Evolutionary conservation across 2,888 invertebrate species (phyloP), one percentile per base, ranked within the genome.

Genomic region (Stictocephala bisonia): DNA sequence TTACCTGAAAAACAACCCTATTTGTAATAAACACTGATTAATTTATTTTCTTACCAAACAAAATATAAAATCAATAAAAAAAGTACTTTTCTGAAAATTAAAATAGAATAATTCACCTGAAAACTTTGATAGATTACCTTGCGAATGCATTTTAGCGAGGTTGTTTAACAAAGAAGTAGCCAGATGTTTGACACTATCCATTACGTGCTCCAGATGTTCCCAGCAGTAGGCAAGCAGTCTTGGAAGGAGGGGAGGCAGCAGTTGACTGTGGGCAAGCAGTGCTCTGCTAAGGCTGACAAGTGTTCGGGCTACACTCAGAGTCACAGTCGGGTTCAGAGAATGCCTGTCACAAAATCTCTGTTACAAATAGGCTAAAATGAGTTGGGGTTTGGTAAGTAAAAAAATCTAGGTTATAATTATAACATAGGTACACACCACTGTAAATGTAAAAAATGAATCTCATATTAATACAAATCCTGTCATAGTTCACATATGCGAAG

Each of bases 131-230:
- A n/a, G n/a, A n/a, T 71, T 35, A 73, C 64, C 44, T 2, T 26
- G 22, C 20, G 40, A 58, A 41, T 75, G 64, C 50, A 74, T 15
- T 27, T 67, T 77, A 24, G 87, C 81, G 11, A 87, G 79, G 79
- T 86, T 85, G 2, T 82, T 82, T 72, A 88, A 82, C 24, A 87
- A 82, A 75, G 87, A 87, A 22, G 86, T 87, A 0, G 88, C 84
- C 66, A 89, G 83, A 79, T 90, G 88, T 0, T 89, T 82, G 24
- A 92, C 90, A 76, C 88, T 88, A 80, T 92, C 91, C 81, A 90
- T 86, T 79, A 86, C 86, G 83, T 90, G 89, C 60, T 90, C 90
- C 53, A 90, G 82, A 78, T 90, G 88, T 0, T 85, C 82, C 86
- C 89, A 87, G 22, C 87, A 84, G 81, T 87, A 90, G 22, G 82